phyloP scores from a whole-genome alignment of 2,797 vertebrate species.

The Taenioides sp. region DNA sequence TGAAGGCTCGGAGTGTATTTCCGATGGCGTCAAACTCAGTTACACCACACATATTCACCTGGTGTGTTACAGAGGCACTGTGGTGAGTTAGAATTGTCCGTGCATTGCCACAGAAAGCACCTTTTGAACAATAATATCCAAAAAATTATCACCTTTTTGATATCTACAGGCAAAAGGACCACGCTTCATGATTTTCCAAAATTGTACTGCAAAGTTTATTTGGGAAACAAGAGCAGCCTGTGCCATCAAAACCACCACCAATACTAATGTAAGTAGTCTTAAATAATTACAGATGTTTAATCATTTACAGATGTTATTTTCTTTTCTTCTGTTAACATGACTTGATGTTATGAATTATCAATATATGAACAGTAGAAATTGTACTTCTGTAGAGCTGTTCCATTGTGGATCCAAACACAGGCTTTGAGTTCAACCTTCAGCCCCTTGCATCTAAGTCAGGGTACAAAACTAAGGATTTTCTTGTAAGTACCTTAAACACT shows the following conservation, averaged over 20 bases:
- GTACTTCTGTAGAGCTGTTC: constrained; percentile 79
- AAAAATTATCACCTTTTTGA: neutral
- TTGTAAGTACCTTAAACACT: constrained; percentile 72
- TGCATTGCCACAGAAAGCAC: fast-evolving
- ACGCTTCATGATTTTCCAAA: constrained; percentile 81
- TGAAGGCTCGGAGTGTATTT: constrained; percentile 83
- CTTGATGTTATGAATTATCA: neutral
- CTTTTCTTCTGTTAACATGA: neutral
- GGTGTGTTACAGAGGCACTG: constrained; percentile 77
- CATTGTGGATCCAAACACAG: constrained; percentile 85
- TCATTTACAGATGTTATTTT: neutral
- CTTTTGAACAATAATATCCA: neutral
- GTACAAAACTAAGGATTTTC: constrained; percentile 77
- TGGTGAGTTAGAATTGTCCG: constrained; percentile 71
- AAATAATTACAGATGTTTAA: neutral
- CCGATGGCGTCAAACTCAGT: constrained; percentile 65
- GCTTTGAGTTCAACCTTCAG: constrained; percentile 87
- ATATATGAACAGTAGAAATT: neutral
- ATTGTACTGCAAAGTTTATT: constrained; percentile 86
- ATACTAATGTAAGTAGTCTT: constrained; percentile 77
- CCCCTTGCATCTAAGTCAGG: constrained; percentile 74
- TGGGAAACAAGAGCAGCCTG: constrained; percentile 95
- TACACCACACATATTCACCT: constrained; percentile 89
- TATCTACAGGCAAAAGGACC: constrained; percentile 80
- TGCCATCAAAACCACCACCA: constrained; percentile 77